Evolutionary conservation across 2,113 vertebrate genomes (phyloP), one percentile per base, ranked within the genome.

Genomic region (Lichenostomus cassidix): DNA sequence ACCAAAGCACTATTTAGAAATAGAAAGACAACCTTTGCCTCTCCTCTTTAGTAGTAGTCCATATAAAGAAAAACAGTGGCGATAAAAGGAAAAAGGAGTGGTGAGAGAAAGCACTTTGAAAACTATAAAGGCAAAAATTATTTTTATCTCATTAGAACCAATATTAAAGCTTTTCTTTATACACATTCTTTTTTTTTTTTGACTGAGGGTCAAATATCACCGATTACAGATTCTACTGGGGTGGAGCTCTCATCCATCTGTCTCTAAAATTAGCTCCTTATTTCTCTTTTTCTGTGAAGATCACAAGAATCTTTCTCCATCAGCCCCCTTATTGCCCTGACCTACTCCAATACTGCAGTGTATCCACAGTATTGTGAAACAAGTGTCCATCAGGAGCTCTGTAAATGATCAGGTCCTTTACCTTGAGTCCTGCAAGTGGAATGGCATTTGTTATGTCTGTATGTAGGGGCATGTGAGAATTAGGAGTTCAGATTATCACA

Each of bases 121-220:
- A 94, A 73, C 65, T 49, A 41, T 63, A 84, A 95, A 94, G 73
- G 76, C 39, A 83, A 63, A 87, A 81, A 39, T 47, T 67, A 74
- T 27, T 96, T 95, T 90, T 86, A 64, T 74, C 76, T 78, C 77
- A 81, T 44, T 92, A 70, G 52, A 67, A 68, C 39, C 0, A 0
- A 74, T 86, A 90, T 88, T 92, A 92, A 94, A 94, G 80, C 41
- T 83, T 84, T 82, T 87, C 78, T 93, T 93, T 84, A 41, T 41
- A 76, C 22, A 60, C 33, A 41, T 28, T 33, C 39, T 12, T 1
- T 47, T 80, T 96, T 74, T 85, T 75, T 83, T 44, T 44, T 39
- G 55, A 46, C 10, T 35, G 28, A 12, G 39, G 85, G 93, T 94
- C 94, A 92, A 69, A 80, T 60, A 75, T 56, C 68, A 53, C 29